Conservation (phyloP, 1,140 invertebrate species). For the Plodia interpunctella region DNA sequence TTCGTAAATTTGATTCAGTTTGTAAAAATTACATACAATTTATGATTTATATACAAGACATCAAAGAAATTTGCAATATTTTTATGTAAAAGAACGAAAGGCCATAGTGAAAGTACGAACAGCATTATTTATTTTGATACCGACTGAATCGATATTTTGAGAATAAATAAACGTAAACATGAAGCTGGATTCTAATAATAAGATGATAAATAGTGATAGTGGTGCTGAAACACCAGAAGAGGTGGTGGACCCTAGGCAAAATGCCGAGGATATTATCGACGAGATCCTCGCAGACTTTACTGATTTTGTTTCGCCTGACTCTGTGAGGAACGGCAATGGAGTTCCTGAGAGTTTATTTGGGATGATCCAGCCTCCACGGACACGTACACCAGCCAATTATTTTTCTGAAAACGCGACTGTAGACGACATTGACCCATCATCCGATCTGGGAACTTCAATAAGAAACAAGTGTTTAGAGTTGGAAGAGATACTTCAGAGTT, state of each 20-base stretch:
- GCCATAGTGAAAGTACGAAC: neutral
- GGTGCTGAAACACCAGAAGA: slow-evolving; percentile 59
- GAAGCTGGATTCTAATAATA: slow-evolving; percentile 72
- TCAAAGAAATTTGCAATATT: too few relatives aligned
- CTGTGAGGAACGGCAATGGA: slow-evolving; percentile 42
- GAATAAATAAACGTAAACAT: slow-evolving; percentile 35
- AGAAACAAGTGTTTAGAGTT: slow-evolving; percentile 73
- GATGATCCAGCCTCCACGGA: slow-evolving; percentile 64
- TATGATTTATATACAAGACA: too few relatives aligned
- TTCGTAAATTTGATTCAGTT: neutral
- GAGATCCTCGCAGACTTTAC: slow-evolving; percentile 69
- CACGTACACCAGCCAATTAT: slow-evolving; percentile 59
- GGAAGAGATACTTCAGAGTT: slow-evolving; percentile 71
- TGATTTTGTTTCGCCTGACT: slow-evolving; percentile 56
- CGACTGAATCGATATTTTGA: slow-evolving; percentile 42
- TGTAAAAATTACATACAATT: neutral
- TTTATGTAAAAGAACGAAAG: too few relatives aligned
- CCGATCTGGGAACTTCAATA: slow-evolving; percentile 70
- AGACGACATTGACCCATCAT: slow-evolving; percentile 71
- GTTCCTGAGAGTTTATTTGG: slow-evolving; percentile 58
- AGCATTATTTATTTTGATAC: slow-evolving; percentile 60
- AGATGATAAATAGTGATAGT: slow-evolving; percentile 61
- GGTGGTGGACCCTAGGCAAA: slow-evolving; percentile 58
- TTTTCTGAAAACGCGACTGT: slow-evolving; percentile 61
- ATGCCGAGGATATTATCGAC: slow-evolving; percentile 67